Conservation (phyloP, 2,113 vertebrate species). For the Sakesphorus luctuosus region DNA sequence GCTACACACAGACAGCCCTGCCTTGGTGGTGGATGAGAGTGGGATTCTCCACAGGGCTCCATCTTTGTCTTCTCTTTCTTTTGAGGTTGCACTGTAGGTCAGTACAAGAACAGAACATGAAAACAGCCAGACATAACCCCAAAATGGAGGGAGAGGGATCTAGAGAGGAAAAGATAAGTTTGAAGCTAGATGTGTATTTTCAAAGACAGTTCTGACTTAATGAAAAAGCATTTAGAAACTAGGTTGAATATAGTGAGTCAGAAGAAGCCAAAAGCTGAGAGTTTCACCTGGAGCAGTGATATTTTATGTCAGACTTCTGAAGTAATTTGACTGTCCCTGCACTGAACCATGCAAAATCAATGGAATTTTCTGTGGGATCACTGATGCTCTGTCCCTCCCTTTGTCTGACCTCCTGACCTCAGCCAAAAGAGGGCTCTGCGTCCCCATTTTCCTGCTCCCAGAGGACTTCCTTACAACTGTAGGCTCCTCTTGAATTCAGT, state of each 20-base stretch:
- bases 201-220: neutral
- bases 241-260: neutral
- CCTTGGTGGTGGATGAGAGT: neutral
- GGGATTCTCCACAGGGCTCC: neutral
- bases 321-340: neutral
- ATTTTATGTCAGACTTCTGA: neutral
- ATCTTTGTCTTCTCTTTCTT: neutral
- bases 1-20: neutral
- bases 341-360: neutral
- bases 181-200: neutral
- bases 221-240: neutral
- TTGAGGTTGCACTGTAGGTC: neutral
- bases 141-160: neutral
- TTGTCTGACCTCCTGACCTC: fast-evolving
- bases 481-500: neutral
- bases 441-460: neutral
- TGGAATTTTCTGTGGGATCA: neutral
- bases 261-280: neutral
- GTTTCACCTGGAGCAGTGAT: neutral
- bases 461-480: neutral
- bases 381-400: neutral
- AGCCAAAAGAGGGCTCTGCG: neutral
- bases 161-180: neutral
- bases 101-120: neutral
- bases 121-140: neutral